Conservation (phyloP, 2,888 invertebrate species). For the Dryomyza anilis region DNA sequence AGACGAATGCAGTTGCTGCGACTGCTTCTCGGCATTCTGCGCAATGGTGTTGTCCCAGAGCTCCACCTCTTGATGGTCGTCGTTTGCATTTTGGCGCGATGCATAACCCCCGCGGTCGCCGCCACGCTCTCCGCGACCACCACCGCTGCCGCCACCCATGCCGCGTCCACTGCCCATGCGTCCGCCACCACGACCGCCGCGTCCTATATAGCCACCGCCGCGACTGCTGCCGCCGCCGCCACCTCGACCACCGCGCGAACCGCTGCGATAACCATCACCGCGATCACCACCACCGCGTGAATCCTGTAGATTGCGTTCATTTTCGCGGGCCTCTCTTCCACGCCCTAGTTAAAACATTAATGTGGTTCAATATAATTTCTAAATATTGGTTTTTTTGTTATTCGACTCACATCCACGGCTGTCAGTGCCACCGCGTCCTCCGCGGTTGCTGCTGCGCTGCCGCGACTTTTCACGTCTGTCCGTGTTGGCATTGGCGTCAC, state of each 20-base stretch:
- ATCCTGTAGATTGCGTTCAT: slow-evolving; percentile 64
- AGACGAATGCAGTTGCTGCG: slow-evolving; percentile 42
- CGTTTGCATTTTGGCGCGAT: slow-evolving; percentile 52
- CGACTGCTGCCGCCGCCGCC: slow-evolving; percentile 58
- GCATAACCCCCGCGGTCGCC: slow-evolving; percentile 47
- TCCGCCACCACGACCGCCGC: slow-evolving; percentile 62
- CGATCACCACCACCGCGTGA: slow-evolving; percentile 55
- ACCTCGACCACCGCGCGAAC: slow-evolving; percentile 43
- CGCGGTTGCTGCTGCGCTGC: slow-evolving; percentile 59
- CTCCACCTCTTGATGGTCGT: slow-evolving; percentile 63
- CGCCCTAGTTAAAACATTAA: slow-evolving; percentile 64
- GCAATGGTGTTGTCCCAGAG: slow-evolving; percentile 67
- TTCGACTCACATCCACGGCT: slow-evolving; percentile 64
- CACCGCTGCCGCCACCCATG: slow-evolving; percentile 64
- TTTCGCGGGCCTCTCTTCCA: slow-evolving; percentile 70
- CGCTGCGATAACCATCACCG: slow-evolving; percentile 40
- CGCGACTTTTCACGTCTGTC: slow-evolving; percentile 60
- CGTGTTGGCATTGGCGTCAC: slow-evolving; percentile 56
- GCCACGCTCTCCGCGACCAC: slow-evolving; percentile 58
- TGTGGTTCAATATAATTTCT: no score
- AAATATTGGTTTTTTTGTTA: neutral
- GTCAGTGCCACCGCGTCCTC: slow-evolving; percentile 62
- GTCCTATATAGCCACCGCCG: slow-evolving; percentile 61
- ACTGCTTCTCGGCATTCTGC: slow-evolving; percentile 59
- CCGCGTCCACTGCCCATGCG: slow-evolving; percentile 61